Base-by-base conservation (phyloP, 1,140 invertebrate species). In the Anadara kagoshimensis region DNA sequence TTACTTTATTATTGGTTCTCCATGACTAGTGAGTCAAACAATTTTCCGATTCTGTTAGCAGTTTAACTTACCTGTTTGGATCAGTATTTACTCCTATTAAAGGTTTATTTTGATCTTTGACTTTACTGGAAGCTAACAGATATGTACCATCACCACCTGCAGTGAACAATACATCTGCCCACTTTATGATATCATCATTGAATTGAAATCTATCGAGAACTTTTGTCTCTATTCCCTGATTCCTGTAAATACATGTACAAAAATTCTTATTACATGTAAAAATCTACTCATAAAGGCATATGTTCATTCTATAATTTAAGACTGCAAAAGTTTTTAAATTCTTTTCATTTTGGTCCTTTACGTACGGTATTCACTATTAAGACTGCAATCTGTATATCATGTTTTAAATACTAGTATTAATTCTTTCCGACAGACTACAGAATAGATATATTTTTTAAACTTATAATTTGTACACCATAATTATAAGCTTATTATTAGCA, bases 61-160 rank as follows among this genome's bases (percentile, higher is more conserved):
- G 4, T 57, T n/a, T 53, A 49, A 14, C 64, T 73, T 77, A 90
- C 90, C 91, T 90, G 24, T 93, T 92, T 0, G 98, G 97, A 88
- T 98, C 95, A n/a, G 97, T 99, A 91, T 99, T 99, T 78, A 99
- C 95, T 0, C 98, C 98, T 81, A 99, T 94, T 47, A 99, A 93
- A 24, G 97, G 96, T 85, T 95, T 98, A 66, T 93, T 91, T 78
- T 92, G 87, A 70, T 90, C 90, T 22, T 89, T 86, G 58, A 98
- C 93, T 88, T 94, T 93, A 84, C 94, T 96, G 2, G 98, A 96
- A 4, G 96, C 97, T 58, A 99, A 90, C 43, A 99, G 91, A 90
- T 98, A 99, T 29, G 98, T 99, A 5, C 98, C 98, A 91, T 99
- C 98, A 0, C 98, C 98, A 51, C 98, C 98, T 78, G 96, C 95